Evolutionary conservation across 1,140 invertebrate species (phyloP).

Genomic region (Mesaphorura yosii): DNA sequence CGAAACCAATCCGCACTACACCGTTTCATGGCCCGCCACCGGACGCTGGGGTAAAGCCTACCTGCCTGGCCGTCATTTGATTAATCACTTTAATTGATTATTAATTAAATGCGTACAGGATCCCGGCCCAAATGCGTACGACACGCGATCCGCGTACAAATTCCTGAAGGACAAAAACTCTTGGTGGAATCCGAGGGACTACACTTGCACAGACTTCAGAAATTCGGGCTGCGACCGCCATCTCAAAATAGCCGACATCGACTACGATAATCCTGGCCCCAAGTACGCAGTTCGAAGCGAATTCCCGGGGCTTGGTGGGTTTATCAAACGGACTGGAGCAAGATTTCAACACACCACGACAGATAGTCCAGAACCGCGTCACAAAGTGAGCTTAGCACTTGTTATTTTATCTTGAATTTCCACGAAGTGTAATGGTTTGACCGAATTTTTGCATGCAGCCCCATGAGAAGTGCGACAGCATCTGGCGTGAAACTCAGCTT

Average conservation of each 20-base stretch:
- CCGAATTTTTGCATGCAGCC: too few relatives aligned
- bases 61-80: not conserved
- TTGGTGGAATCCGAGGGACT: constrained; percentile 15
- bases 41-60: not conserved
- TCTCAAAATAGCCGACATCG: not conserved
- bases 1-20: constrained; percentile 15
- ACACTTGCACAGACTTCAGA: constrained; percentile 12
- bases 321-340: not conserved
- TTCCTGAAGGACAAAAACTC: constrained; percentile 13
- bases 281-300: constrained; percentile 6
- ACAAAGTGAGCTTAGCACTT: constrained; percentile 4
- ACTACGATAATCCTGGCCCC: constrained; percentile 18
- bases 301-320: not conserved
- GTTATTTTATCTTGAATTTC: not conserved
- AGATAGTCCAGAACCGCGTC: constrained; percentile 14
- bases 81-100: not conserved
- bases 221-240: constrained; percentile 22
- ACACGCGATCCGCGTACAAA: constrained; percentile 8
- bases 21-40: constrained; percentile 8
- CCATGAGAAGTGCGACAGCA: constrained; percentile 21
- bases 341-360: not conserved
- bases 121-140: too few relatives aligned
- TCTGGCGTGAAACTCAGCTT: constrained; percentile 22
- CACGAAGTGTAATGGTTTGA: not conserved
- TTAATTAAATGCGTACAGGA: constrained; percentile 5